phyloP scores from a whole-genome alignment of 1,140 invertebrate genomes.

The Drosophila orena region DNA sequence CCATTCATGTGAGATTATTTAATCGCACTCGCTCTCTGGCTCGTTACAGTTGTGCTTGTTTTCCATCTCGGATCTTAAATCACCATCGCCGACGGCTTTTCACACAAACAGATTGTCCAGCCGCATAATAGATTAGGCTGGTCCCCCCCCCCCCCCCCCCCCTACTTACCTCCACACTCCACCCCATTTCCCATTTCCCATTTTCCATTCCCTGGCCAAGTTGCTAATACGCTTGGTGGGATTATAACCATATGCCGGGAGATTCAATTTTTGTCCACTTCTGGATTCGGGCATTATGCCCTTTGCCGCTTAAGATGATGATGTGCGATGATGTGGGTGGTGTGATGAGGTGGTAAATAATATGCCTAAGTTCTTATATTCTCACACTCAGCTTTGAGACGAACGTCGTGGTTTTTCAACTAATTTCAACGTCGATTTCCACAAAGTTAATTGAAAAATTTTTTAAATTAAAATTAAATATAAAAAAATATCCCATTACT shows the following conservation, averaged over 20 bases:
- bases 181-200: neutral
- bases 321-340: slow-evolving; percentile 25
- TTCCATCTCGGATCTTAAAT: slow-evolving; percentile 69
- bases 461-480: neutral
- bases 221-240: slow-evolving; percentile 32
- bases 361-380: slow-evolving; percentile 21
- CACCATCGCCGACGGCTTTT: slow-evolving; percentile 60
- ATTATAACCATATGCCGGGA: slow-evolving; percentile 44
- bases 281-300: slow-evolving; percentile 41
- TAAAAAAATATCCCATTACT: too few relatives aligned
- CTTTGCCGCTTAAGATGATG: slow-evolving; percentile 40
- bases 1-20: slow-evolving; percentile 67
- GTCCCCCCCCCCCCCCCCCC: slow-evolving; percentile 13
- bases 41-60: slow-evolving; percentile 14
- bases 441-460: neutral
- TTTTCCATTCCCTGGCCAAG: neutral
- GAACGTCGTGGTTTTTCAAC: too few relatives aligned
- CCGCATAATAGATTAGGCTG: slow-evolving; percentile 55
- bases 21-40: slow-evolving; percentile 57
- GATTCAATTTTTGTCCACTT: slow-evolving; percentile 51
- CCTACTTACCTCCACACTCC: neutral
- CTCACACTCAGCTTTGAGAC: slow-evolving; percentile 19
- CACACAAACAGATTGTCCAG: slow-evolving; percentile 56
- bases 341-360: slow-evolving; percentile 39
- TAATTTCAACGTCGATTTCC: neutral